A percentile compares a stretch with the other conserved stretches of the same genome.
phyloP scores from a whole-genome alignment of 2,797 vertebrate genomes.

The Ctenosaura bakeri region DNA sequence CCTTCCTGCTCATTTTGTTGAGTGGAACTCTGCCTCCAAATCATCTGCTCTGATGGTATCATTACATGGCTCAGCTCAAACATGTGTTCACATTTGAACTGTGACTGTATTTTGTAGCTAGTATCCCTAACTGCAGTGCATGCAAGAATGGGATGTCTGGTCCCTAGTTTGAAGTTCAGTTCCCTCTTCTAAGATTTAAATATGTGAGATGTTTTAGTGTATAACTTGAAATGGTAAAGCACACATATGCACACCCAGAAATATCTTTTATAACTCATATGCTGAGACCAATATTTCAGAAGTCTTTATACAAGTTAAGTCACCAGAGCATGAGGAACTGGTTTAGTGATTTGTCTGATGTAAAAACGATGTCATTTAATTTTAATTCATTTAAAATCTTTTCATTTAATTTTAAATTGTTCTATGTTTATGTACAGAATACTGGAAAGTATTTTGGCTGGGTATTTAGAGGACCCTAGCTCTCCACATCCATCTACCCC shows the following conservation, averaged over 20 bases:
- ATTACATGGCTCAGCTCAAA: background rate
- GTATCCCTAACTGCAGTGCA: too few species aligned
- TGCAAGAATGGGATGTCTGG: background rate
- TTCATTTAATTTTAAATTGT: background rate
- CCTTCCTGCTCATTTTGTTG: background rate
- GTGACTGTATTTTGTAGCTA: background rate
- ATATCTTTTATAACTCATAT: background rate
- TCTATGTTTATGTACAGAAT: background rate
- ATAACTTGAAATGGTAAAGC: background rate
- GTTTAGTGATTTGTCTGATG: background rate
- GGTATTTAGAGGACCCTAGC: background rate
- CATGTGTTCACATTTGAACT: too few species aligned
- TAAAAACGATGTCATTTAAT: background rate
- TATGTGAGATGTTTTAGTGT: background rate
- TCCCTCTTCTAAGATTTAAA: conserved; percentile 6
- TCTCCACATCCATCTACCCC: background rate
- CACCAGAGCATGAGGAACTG: background rate
- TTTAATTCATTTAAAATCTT: background rate
- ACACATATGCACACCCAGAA: background rate
- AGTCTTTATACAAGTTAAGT: background rate
- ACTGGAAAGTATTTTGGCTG: background rate
- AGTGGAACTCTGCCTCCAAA: background rate
- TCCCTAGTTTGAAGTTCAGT: background rate
- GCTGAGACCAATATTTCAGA: background rate
- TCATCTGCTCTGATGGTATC: too few species aligned